Base-by-base conservation (phyloP, 2,888 invertebrate species). In the Phymatocera aterrima region DNA sequence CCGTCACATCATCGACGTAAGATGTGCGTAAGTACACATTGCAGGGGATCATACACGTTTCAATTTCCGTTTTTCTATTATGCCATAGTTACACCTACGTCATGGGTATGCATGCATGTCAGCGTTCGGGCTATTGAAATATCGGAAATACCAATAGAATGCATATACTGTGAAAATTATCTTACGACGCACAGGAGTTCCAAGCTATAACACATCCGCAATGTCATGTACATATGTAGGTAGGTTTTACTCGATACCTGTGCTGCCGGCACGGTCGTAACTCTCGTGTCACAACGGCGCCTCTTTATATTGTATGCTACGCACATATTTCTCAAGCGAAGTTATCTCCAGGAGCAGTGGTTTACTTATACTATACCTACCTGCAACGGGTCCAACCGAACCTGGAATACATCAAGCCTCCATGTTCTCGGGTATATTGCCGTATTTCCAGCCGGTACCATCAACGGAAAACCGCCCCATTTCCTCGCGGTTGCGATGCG, bases 401-500 rank as follows among this genome's bases (percentile, higher is more conserved):
- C 46, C 28, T 46, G 24, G 24, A 68, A 68, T 46, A 37, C 21
- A 46, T 68, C 46, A 68, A 46, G 15, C 43, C 68, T 24, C 24
- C 68, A 68, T 46, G n/a, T 5, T 68, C n/a, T 24, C n/a, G 4
- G 15, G 43, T 68, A 46, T 46, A 46, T 8, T 68, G 24, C 24
- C n/a, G 46, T 15, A 28, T 46, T 68, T 68, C 68, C 24, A 43
- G 21, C 28, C 46, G 68, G 24, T 15, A 68, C 68, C 43, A 68
- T 43, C 68, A 68, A 68, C 24, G 43, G 43, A 15, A 46, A 68
- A 68, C 68, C 68, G n/a, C 68, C 40, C 28, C 21, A 68, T 68
- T 68, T 68, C 46, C 68, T 68, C 5, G 68, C 46, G 68, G 68
- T 46, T 40, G 46, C 43, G 68, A n/a, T 68, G 46, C 68, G 68